Conservation (phyloP, 2,797 vertebrate genomes). For the Pseudomugil gertrudae region DNA sequence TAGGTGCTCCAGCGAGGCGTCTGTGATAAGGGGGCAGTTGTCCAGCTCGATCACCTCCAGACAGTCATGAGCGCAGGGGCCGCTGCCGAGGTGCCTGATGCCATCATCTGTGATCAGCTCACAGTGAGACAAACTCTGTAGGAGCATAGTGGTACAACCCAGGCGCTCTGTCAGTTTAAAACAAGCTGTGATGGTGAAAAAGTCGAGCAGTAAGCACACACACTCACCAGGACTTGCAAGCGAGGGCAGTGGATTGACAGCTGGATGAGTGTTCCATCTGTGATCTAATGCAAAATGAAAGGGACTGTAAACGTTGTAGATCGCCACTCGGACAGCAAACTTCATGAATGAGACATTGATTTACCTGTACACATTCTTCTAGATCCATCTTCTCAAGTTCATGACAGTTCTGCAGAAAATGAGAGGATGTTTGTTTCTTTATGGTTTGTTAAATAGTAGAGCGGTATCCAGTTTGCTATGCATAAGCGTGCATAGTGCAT, state of each 20-base stretch:
- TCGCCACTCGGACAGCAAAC: background rate
- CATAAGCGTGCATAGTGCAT: background rate
- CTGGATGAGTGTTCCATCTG: constrained; percentile 95
- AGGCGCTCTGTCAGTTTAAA: background rate
- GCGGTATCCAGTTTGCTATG: background rate
- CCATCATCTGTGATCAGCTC: constrained; percentile 98
- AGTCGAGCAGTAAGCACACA: background rate
- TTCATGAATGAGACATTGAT: background rate
- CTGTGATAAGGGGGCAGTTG: constrained; percentile 98
- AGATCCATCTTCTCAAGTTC: constrained; percentile 99
- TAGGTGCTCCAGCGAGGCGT: constrained; percentile 96
- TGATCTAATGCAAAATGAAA: constrained; percentile 84
- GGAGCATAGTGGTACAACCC: constrained; percentile 1
- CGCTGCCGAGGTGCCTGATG: constrained; percentile 94
- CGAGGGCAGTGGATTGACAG: constrained; percentile 96
- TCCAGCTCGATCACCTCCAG: constrained; percentile 98
- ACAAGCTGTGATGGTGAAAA: constrained; percentile 1
- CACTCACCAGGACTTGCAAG: constrained; percentile 95
- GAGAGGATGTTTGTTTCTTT: background rate
- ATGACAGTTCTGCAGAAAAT: constrained; percentile 89
- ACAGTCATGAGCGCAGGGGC: constrained; percentile 94
- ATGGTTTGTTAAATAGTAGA: background rate
- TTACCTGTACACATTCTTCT: constrained; percentile 97
- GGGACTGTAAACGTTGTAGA: background rate
- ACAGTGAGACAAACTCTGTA: constrained; percentile 96